These are phyloP conservation scores for Sturmia bella DNA, from an alignment of 2,888 invertebrate genomes.

Conservation along the genomic window DNA sequence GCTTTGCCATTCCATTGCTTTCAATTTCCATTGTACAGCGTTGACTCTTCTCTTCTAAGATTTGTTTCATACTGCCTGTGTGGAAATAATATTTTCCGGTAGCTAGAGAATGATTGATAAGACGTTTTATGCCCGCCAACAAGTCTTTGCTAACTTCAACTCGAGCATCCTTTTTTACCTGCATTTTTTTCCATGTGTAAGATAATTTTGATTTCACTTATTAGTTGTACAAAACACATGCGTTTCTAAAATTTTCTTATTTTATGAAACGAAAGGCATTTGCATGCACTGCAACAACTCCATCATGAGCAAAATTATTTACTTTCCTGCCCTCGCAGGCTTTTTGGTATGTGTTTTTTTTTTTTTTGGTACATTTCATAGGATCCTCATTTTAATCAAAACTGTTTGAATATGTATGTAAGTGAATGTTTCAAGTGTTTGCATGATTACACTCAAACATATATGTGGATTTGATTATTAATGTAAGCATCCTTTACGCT, in stretches of 20 bases:
- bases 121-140: too few relatives aligned
- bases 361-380: constrained; percentile 19
- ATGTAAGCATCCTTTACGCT: constrained; percentile 37
- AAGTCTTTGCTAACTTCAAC: too few relatives aligned
- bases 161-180: background rate
- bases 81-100: too few relatives aligned
- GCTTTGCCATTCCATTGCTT: too few relatives aligned
- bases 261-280: constrained; percentile 3
- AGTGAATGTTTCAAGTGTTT: background rate
- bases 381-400: constrained; percentile 42
- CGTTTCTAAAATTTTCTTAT: constrained; percentile 52
- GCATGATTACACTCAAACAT: background rate
- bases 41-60: too few relatives aligned
- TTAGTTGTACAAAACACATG: constrained; percentile 15
- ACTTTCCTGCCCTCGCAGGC: background rate
- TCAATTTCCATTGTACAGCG: too few relatives aligned
- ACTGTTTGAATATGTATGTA: background rate
- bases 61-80: too few relatives aligned
- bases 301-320: too few relatives aligned
- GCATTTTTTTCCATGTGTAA: constrained; percentile 10
- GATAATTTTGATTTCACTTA: constrained; percentile 52
- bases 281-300: background rate
- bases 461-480: constrained; percentile 43
- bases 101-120: too few relatives aligned
- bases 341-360: too few relatives aligned